Evolutionary conservation across 1,140 invertebrate genomes (phyloP).

Genomic region (Pinna nobilis): DNA sequence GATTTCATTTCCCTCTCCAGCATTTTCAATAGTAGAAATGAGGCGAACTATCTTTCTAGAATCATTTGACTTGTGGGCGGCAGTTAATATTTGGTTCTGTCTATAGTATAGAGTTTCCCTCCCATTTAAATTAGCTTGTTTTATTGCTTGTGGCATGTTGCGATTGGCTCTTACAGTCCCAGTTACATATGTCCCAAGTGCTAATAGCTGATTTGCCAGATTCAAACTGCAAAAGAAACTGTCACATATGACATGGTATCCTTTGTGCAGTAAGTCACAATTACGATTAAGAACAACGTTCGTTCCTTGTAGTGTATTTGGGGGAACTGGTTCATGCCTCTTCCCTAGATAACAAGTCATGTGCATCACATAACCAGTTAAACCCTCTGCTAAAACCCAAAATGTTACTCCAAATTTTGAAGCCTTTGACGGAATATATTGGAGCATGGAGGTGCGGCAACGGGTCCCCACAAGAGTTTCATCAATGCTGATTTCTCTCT

Average conservation of each 20-base stretch:
- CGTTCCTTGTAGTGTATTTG: not conserved
- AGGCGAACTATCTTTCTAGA: constrained; percentile 2
- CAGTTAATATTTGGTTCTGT: not conserved
- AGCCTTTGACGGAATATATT: not conserved
- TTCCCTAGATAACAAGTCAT: not conserved
- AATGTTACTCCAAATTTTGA: too few relatives aligned
- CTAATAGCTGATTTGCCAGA: not conserved
- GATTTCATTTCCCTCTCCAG: not conserved
- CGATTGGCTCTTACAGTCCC: constrained; percentile 17
- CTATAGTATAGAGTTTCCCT: constrained; percentile 3
- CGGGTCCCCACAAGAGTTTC: not conserved
- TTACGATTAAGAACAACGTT: not conserved
- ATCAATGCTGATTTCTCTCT: not conserved
- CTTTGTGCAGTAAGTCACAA: constrained; percentile 6
- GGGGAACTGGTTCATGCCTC: not conserved
- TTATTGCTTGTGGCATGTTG: not conserved
- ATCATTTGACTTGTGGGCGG: not conserved
- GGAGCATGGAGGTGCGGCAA: not conserved
- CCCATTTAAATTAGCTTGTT: not conserved
- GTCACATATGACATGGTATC: constrained; percentile 26
- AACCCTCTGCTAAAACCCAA: not conserved
- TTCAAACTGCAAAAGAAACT: constrained; percentile 7
- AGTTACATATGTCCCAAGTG: not conserved
- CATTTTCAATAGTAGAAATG: not conserved
- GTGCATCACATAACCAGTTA: not conserved